phyloP scores from a whole-genome alignment of 2,888 invertebrate species.

The Gymnosoma rotundatum region DNA sequence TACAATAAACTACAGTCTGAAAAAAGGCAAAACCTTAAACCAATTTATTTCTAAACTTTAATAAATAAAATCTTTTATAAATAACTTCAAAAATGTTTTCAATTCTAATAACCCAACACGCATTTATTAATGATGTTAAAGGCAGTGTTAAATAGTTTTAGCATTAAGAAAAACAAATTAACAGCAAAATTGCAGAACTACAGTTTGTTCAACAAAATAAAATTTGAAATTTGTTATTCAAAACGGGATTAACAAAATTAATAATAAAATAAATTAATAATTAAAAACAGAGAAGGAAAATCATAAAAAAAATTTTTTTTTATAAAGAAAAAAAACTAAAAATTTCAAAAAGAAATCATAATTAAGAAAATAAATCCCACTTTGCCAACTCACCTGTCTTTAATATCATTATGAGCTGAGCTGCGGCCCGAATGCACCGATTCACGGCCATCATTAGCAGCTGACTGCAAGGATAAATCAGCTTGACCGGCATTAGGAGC shows the following conservation, averaged over 20 bases:
- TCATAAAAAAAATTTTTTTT: not conserved
- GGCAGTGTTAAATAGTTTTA: conserved; percentile 33
- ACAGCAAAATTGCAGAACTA: conserved; percentile 23
- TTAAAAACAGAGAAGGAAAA: conserved; percentile 7
- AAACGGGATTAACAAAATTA: conserved; percentile 28
- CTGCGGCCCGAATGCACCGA: conserved; percentile 93
- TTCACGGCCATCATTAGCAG: conserved; percentile 85
- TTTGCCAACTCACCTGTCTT: conserved; percentile 84
- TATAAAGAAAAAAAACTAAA: conserved; percentile 6
- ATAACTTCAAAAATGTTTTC: conserved; percentile 3
- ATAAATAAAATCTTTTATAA: not conserved
- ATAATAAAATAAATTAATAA: not conserved
- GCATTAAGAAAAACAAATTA: conserved; percentile 6
- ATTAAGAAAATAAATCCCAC: conserved; percentile 34
- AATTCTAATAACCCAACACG: conserved; percentile 5
- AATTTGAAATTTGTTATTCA: conserved; percentile 14
- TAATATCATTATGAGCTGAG: conserved; percentile 87
- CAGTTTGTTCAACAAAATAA: conserved; percentile 10
- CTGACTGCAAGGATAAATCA: conserved; percentile 58
- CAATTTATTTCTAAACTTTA: not conserved
- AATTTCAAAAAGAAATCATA: conserved; percentile 8
- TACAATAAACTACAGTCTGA: not conserved
- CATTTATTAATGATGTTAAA: conserved; percentile 18
- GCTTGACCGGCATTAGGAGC: conserved; percentile 73
- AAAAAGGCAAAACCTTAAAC: not conserved